Evolutionary conservation across 1,140 invertebrate genomes (phyloP), one percentile per base, ranked within the genome.

Genomic region (Drosophila erecta): DNA sequence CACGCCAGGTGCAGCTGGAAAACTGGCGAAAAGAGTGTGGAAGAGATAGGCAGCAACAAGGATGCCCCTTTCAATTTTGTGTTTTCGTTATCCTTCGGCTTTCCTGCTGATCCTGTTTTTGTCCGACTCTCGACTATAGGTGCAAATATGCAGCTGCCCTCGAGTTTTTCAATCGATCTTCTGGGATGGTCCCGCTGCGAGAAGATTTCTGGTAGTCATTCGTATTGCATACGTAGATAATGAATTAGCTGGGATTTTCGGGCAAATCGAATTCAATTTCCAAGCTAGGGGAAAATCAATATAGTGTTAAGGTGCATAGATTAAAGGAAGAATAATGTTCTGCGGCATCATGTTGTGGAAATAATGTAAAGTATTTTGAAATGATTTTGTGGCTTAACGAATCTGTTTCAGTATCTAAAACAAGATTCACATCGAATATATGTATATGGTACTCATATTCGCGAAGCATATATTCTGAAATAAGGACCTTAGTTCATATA

Each of bases 41-140:
- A 17, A 43, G 49, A 59, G 38, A 53, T 17, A 33, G 24, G 15
- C 47, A 59, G 15, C 47, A 59, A 35, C 54, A 65, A 69, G 76
- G 76, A 85, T 85, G 54, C 77, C 78, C 47, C 61, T 79, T 79
- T 81, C 69, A 71, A 75, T 86, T 76, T 74, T 74, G 30, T 79
- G 38, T 49, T 61, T 66, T 71, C 41, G 58, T 76, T 79, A 87
- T 86, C 81, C 81, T 83, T 78, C 65, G 33, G 33, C 44, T 38
- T 56, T 65, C 73, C 84, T 72, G 84, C 59, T 78, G 62, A 73
- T 57, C 40, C 54, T 67, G 66, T 70, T 70, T 67, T 69, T 56
- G 17, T 43, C 30, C 24, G 17, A 20, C 49, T 54, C 38, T 15
- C 1, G 53, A 38, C 30, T 38, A 38, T 76, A 76, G 74, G 74